Base-by-base conservation (phyloP, 2,797 vertebrate genomes). In the Pempheris klunzingeri region DNA sequence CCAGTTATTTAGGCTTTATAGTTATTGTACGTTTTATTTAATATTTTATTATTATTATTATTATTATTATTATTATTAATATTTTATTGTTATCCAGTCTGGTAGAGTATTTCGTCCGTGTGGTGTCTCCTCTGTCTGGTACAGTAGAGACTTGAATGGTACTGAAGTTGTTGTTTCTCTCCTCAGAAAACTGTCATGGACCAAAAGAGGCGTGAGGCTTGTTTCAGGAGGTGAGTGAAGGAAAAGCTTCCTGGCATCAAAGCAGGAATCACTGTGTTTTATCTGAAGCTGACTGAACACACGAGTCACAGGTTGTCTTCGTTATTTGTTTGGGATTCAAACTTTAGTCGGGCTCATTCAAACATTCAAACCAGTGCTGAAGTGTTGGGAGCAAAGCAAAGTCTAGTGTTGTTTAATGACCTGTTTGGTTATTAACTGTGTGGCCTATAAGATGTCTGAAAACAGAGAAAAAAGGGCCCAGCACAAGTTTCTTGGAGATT, bases 171-270 rank as follows among this genome's bases (percentile, higher is more conserved):
- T 46, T 5, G 53, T 20, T 38, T 78, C 44, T 85, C 70, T 46
- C 52, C 79, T 18, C 91, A 99, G 98, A 81, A 95, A 91, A 75
- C 91, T 96, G 89, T 83, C 88, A 89, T 96, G 95, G 93, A 85
- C 91, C 64, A 92, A 77, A 74, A 90, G 90, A 91, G 83, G 92
- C 46, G 82, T 94, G 87, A 95, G 93, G 87, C 92, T 95, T 60
- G 83, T 93, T 34, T 96, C 96, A 49, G 86, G 92, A 86, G 94
- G 95, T 95, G 81, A 89, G 90, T 78, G 13, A 2, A 38, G 10
- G 0, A 30, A 41, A 28, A 10, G 4, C 1, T 6, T 3, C n/a
- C n/a, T 30, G 20, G 6, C 12, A 8, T 36, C 10, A 14, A 15
- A 15, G 15, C 12, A 38, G 0, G 20, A 24, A 20, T 41, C 10